phyloP scores from a whole-genome alignment of 2,797 vertebrate species.

The Poecilia picta region DNA sequence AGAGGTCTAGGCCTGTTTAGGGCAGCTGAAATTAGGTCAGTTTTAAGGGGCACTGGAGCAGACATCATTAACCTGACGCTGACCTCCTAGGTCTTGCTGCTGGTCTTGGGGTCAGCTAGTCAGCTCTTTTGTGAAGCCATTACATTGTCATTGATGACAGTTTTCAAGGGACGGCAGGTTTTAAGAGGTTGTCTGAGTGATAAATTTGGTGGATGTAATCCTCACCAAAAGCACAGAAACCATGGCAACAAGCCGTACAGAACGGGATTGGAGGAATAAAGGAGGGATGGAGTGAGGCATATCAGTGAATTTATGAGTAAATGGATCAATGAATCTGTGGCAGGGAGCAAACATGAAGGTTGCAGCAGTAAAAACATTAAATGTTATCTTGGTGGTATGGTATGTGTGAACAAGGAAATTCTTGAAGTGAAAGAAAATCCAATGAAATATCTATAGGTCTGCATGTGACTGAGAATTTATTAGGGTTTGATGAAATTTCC shows the following conservation, averaged over 20 bases:
- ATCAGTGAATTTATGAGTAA: background rate
- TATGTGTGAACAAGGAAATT: background rate
- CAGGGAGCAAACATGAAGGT: background rate
- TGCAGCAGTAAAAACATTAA: background rate
- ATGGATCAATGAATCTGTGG: background rate
- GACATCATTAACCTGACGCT: constrained; percentile 62
- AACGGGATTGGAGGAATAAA: background rate
- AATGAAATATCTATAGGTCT: background rate
- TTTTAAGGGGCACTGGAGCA: constrained; percentile 44
- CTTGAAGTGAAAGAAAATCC: background rate
- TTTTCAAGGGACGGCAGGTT: constrained; percentile 9
- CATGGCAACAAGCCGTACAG: constrained; percentile 14
- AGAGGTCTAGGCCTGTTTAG: constrained; percentile 47
- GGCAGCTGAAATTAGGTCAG: constrained; percentile 61
- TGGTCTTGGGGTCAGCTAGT: constrained; percentile 61
- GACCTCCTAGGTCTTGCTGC: constrained; percentile 54
- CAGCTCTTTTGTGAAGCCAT: constrained; percentile 38
- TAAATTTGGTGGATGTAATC: constrained; percentile 20
- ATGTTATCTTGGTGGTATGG: background rate
- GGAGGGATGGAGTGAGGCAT: background rate
- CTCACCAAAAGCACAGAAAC: constrained; percentile 27
- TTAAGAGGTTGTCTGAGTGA: constrained; percentile 25
- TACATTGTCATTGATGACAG: constrained; percentile 52
- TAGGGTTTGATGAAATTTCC: background rate
- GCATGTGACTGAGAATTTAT: background rate